phyloP scores from a whole-genome alignment of 2,797 vertebrate species.

The Pseudochaenichthys georgianus region DNA sequence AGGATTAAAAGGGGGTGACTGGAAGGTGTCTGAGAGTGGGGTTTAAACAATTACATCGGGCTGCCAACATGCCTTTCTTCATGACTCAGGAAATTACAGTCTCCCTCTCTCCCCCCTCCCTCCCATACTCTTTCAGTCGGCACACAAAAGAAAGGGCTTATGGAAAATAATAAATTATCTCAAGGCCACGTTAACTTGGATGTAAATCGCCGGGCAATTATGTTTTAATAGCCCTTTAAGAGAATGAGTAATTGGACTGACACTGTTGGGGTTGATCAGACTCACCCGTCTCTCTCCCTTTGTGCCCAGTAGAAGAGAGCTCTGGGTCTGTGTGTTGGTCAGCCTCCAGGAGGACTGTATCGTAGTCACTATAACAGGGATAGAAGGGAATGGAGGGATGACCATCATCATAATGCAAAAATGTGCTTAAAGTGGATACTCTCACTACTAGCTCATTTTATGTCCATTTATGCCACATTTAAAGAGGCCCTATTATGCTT shows the following conservation, averaged over 20 bases:
- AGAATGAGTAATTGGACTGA: slow-evolving; percentile 89
- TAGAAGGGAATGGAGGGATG: slow-evolving; percentile 14
- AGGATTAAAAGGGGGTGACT: slow-evolving; percentile 84
- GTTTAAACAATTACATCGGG: slow-evolving; percentile 86
- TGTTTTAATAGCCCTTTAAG: slow-evolving; percentile 90
- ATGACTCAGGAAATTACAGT: slow-evolving; percentile 87
- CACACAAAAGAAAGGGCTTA: slow-evolving; percentile 85
- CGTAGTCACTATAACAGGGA: not conserved
- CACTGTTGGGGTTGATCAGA: slow-evolving; percentile 83
- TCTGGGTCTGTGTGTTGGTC: slow-evolving; percentile 58
- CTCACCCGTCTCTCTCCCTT: slow-evolving; percentile 81
- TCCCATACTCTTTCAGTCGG: slow-evolving; percentile 63
- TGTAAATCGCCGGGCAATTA: slow-evolving; percentile 89
- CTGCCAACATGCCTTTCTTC: slow-evolving; percentile 82
- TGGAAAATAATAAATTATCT: slow-evolving; percentile 90
- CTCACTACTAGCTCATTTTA: not conserved
- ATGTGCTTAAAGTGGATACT: not conserved
- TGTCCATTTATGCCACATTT: not conserved
- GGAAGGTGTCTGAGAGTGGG: slow-evolving; percentile 82
- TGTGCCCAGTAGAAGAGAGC: slow-evolving; percentile 67
- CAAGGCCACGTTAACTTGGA: slow-evolving; percentile 86
- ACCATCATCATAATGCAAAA: slow-evolving; percentile 17
- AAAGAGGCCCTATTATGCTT: no score
- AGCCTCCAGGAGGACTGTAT: slow-evolving; percentile 38
- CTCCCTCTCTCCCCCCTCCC: slow-evolving; percentile 54